These are phyloP conservation scores for Macrosiphum euphorbiae DNA, from an alignment of 2,888 invertebrate genomes.

Conservation along the genomic window DNA sequence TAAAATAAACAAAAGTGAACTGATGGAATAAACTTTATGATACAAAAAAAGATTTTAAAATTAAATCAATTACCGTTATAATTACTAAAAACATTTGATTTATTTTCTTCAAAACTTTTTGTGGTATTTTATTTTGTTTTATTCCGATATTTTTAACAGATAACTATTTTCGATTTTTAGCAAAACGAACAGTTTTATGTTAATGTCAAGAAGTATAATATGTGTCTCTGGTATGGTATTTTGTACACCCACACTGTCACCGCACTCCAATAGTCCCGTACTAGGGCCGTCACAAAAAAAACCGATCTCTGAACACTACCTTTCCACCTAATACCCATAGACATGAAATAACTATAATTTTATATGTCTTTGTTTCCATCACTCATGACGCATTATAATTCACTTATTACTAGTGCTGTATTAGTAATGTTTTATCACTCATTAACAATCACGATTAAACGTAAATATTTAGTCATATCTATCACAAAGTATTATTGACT, in stretches of 20 bases:
- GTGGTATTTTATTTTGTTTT: neutral
- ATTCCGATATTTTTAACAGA: neutral
- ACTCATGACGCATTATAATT: neutral
- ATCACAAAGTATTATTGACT: too few species aligned
- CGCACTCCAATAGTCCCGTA: neutral
- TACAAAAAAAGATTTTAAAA: neutral
- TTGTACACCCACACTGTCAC: neutral
- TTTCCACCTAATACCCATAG: too few species aligned
- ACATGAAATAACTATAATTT: neutral
- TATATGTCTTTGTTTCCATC: neutral
- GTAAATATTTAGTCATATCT: neutral
- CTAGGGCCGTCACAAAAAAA: too few species aligned
- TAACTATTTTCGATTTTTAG: too few species aligned
- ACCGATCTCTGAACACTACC: neutral
- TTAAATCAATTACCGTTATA: neutral
- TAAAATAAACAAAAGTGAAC: neutral
- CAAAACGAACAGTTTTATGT: neutral
- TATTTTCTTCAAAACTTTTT: neutral
- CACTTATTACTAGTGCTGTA: neutral
- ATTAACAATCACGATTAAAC: neutral
- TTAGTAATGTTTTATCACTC: neutral
- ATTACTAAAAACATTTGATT: neutral
- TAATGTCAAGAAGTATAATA: neutral
- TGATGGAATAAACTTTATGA: neutral
- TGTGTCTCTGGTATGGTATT: neutral